Percentiles rank a stretch among this genome's conserved stretches.
Evolutionary conservation across 1,140 invertebrate genomes (phyloP).

Genomic region (Leptinotarsa lineolata): DNA sequence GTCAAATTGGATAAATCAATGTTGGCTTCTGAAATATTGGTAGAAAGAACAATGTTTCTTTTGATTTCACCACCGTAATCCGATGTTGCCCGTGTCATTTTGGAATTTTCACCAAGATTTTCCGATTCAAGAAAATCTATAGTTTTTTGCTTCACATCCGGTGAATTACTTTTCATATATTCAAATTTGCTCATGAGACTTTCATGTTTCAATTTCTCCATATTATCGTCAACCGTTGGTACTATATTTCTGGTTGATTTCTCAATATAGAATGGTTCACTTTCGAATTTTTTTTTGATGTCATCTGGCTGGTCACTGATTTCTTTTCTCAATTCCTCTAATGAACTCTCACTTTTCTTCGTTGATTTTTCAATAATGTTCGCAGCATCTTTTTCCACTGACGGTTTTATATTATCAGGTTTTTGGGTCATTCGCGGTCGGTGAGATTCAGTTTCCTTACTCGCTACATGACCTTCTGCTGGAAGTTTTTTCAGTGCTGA

Average conservation of each 20-base stretch:
- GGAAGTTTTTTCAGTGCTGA: neutral
- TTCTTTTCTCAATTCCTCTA: conserved; percentile 36
- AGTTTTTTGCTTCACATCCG: conserved; percentile 36
- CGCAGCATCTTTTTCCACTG: conserved; percentile 31
- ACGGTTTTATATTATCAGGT: neutral
- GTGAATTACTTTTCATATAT: too few species aligned
- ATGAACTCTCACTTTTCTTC: conserved; percentile 41
- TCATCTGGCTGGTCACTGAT: conserved; percentile 32
- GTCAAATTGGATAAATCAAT: conserved; percentile 44
- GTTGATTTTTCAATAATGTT: conserved; percentile 39
- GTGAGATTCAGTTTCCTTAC: too few species aligned
- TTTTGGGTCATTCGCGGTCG: too few species aligned
- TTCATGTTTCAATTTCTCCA: neutral
- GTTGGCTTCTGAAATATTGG: conserved; percentile 41
- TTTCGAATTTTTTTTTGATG: conserved; percentile 38
- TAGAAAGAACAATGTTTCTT: conserved; percentile 9
- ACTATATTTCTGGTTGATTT: neutral
- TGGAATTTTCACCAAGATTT: neutral
- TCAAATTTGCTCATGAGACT: too few species aligned
- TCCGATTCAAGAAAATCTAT: conserved; percentile 36
- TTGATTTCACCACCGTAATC: conserved; percentile 35
- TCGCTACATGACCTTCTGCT: too few species aligned
- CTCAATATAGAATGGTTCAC: conserved; percentile 23
- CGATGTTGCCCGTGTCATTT: conserved; percentile 40
- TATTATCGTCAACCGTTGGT: neutral